phyloP scores from a whole-genome alignment of 2,888 invertebrate genomes.

The Oligia fasciuncula region DNA sequence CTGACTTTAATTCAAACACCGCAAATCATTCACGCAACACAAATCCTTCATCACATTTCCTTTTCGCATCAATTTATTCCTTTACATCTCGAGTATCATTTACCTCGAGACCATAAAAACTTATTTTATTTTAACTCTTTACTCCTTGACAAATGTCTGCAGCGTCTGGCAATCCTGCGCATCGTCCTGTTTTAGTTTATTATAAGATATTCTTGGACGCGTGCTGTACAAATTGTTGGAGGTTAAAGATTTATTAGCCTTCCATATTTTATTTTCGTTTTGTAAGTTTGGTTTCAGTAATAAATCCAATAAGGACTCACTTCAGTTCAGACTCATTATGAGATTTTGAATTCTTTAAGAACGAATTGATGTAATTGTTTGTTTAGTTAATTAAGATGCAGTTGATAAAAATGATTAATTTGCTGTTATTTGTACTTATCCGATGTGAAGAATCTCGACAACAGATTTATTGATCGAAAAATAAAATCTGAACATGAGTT shows the following conservation, averaged over 20 bases:
- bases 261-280: constrained; percentile 47
- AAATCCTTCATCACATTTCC: constrained; percentile 60
- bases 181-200: constrained; percentile 68
- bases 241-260: constrained; percentile 66
- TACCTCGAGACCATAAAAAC: constrained; percentile 62
- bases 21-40: constrained; percentile 38
- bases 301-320: constrained; percentile 41
- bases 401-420: constrained; percentile 20
- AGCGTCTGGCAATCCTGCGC: constrained; percentile 58
- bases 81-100: constrained; percentile 48
- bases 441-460: not conserved
- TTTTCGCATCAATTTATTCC: constrained; percentile 54
- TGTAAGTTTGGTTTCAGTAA: constrained; percentile 31
- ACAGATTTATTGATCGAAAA: constrained; percentile 42
- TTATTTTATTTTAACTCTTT: constrained; percentile 70
- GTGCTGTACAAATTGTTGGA: constrained; percentile 69
- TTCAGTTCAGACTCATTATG: constrained; percentile 5
- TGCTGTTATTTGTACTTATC: constrained; percentile 12
- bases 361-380: constrained; percentile 28
- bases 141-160: constrained; percentile 73
- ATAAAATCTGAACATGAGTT: constrained; percentile 14
- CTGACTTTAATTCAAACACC: constrained; percentile 9
- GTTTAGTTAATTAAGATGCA: constrained; percentile 32
- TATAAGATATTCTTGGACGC: constrained; percentile 69
- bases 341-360: constrained; percentile 21